Conservation (phyloP, 2,113 vertebrate genomes). For the Marcusenius ussheri region DNA sequence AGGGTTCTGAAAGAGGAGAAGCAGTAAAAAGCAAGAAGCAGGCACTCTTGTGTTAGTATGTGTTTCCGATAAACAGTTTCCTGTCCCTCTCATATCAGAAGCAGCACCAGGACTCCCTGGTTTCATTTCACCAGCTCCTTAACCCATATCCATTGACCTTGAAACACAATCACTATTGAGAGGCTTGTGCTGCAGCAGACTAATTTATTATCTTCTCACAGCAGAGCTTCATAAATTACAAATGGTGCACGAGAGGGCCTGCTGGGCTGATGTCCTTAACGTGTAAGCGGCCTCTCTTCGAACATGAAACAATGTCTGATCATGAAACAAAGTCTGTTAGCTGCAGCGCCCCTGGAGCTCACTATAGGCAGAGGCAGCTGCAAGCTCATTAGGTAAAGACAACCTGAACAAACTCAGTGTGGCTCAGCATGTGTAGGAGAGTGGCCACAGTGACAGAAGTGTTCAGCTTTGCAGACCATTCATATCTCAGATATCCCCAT, state of each 20-base stretch:
- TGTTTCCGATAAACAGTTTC: not conserved
- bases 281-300: not conserved
- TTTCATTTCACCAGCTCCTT: not conserved
- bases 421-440: not conserved
- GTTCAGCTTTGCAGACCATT: not conserved
- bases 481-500: not conserved
- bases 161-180: not conserved
- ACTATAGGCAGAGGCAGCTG: not conserved
- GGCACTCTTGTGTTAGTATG: not conserved
- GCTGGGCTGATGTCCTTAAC: not conserved
- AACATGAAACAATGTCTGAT: not conserved
- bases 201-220: not conserved
- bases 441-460: not conserved
- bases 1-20: not conserved
- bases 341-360: not conserved
- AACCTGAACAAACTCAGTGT: not conserved
- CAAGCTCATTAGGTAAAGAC: not conserved
- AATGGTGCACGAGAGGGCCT: not conserved
- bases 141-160: not conserved
- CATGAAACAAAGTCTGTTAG: not conserved
- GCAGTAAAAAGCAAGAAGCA: not conserved
- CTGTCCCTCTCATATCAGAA: not conserved
- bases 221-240: constrained; percentile 1
- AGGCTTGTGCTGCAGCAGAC: not conserved
- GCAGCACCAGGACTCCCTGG: not conserved